Base-by-base conservation (phyloP, 2,888 invertebrate genomes). In the Euzophera pinguis region DNA sequence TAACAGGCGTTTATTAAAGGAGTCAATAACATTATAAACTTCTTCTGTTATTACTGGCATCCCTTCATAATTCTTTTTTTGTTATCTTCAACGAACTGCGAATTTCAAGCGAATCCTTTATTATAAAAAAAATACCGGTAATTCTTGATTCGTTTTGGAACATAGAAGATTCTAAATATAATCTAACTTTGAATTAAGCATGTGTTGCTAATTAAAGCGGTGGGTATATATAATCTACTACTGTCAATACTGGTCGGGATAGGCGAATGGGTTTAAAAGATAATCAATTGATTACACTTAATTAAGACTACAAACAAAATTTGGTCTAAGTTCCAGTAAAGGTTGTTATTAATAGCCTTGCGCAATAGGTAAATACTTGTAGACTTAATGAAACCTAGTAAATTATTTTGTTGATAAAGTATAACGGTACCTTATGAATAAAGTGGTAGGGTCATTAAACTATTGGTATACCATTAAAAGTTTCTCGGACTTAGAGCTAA, bases 241-340 rank as follows among this genome's bases (percentile, higher is more conserved):
- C 69, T 72, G 69, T 62, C 60, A 66, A 67, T 67, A 65, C 65
- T 66, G 67, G 65, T 69, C 58, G 58, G 66, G 59, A 61, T 62
- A 57, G 54, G 64, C 67, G 67, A 63, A 59, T 47, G 47, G 54
- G 3, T 32, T 58, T 35, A 51, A 56, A 58, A 57, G 37, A 50
- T 50, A 58, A 50, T 52, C 47, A 43, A 32, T 32, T 41, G 47
- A 17, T 37, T 16, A 37, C 22, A 48, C 37, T 50, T 41, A 43
- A 43, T 22, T 42, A 50, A 53, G 52, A 35, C 49, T 52, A 49
- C 50, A 45, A 54, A 56, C 27, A 47, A 52, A 54, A 53, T 52
- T 47, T 16, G 49, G 39, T 50, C 32, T 45, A 45, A 32, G 13
- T 14, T 4, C 32, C 14, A 13, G 8, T 8, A 45, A 45, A 45